Base-by-base conservation (phyloP, 1,140 invertebrate genomes). In the Magallana angulata region DNA sequence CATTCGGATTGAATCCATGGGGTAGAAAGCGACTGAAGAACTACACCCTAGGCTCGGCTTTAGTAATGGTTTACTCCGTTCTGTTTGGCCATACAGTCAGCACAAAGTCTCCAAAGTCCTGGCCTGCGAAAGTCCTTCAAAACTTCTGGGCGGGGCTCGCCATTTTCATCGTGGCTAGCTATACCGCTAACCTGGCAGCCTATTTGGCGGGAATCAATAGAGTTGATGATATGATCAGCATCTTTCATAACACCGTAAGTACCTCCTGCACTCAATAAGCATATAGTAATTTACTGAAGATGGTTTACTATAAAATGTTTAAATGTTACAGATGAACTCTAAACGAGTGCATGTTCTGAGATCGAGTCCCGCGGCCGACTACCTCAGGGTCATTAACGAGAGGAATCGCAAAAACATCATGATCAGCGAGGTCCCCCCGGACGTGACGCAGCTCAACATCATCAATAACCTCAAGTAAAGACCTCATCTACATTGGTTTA, bases 71-170 rank as follows among this genome's bases (percentile, higher is more conserved):
- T 96, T 98, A 97, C 97, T 98, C 98, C 1, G 95, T 98, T 58
- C 96, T 98, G 1, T 98, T 98, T 94, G 97, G 97, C 62, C 98
- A 98, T 95, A 96, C 98, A 58, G 98, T 98, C 7, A 98, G 98
- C 60, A 98, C 98, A 93, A 98, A 99, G 95, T 98, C 98, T n/a
- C 98, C 98, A 16, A 98, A 99, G 95, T 98, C 97, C 76, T 98
- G 98, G 98, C 98, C 98, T 91, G 98, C 98, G 94, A 98, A 98
- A 95, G 93, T 94, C 9, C 90, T 95, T 87, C 94, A 95, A 89
- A 99, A 98, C 94, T 97, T 98, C 76, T 98, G 98, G 98, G 98
- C 98, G 58, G 97, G 98, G 24, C 98, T 98, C 94, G 98, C 97
- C 87, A 98, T 98, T 87, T 98, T 98, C 93, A 98, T 98, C 92